Base-by-base conservation (phyloP, 1,140 invertebrate species). In the Leptinotarsa defecta region DNA sequence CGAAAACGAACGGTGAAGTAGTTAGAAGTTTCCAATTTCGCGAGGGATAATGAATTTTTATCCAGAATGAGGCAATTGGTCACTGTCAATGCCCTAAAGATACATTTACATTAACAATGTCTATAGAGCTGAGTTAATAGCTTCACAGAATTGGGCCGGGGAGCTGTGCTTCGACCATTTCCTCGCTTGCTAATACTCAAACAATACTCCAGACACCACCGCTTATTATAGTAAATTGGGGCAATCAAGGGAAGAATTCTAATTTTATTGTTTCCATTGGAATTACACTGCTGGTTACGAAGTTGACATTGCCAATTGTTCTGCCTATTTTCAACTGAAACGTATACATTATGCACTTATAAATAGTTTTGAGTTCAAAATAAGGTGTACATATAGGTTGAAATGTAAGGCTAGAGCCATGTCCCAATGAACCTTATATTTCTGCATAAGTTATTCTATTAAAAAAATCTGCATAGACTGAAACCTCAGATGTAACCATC, bases 41-140 rank as follows among this genome's bases (percentile, higher is more conserved):
- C 74, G 78, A 78, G 80, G 82, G 81, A 83, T 84, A 84, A 84
- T 84, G 82, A 83, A 84, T 83, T 84, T 84, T 84, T 84, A 78
- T 81, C 77, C 78, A 78, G 81, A 84, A 84, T 81, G 81, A 83
- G 79, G 79, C 82, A 83, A 84, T 84, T 84, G 83, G 81, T 84
- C 83, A 83, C 81, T 83, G 83, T 84, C 83, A 84, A 84, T 84
- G 80, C 82, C 81, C 81, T 80, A 82, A 84, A 84, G 83, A 84
- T 82, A 83, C 83, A 84, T 83, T 84, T 81, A 81, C 81, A 82
- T 83, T 83, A 84, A 84, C 82, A 81, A 83, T 83, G 81, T 82
- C 83, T 82, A 80, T 82, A 81, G 78, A 83, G 77, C 48, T 72
- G 81, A 82, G 83, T 84, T 84, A 84, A 84, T 84, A 84, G 83